Percentiles rank a stretch among this genome's conserved stretches.
phyloP scores from a whole-genome alignment of 2,888 invertebrate species.

The Ischnus inquisitorius region DNA sequence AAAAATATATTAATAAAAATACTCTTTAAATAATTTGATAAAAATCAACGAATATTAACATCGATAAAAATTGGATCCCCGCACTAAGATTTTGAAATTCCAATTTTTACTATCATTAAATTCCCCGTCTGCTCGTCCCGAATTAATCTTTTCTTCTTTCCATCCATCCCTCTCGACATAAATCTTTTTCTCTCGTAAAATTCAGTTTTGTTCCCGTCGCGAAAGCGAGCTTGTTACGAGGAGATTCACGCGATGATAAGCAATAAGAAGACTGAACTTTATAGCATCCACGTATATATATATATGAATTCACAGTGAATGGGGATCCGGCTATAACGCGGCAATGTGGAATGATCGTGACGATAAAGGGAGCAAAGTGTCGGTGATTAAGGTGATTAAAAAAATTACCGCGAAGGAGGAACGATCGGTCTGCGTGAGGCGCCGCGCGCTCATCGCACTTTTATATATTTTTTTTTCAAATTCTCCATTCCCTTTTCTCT shows the following conservation, averaged over 20 bases:
- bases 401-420: slow-evolving; percentile 46
- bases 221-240: slow-evolving; percentile 14
- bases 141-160: neutral
- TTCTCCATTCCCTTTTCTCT: neutral
- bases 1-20: no score
- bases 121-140: no score
- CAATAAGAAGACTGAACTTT: slow-evolving; percentile 12
- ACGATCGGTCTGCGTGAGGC: slow-evolving; percentile 22
- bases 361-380: slow-evolving; percentile 53
- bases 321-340: slow-evolving; percentile 13
- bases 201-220: slow-evolving; percentile 23
- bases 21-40: no score
- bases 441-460: neutral
- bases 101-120: no score
- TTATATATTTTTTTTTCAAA: no score
- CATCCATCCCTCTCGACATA: neutral
- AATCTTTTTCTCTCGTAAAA: slow-evolving; percentile 6
- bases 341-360: slow-evolving; percentile 61
- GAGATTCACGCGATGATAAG: slow-evolving; percentile 53
- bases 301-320: neutral
- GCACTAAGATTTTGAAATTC: no score
- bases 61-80: no score
- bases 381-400: slow-evolving; percentile 62
- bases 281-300: no score
- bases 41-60: no score